These are phyloP conservation scores for Congeria kusceri DNA, from an alignment of 2,888 invertebrate genomes.

Conservation along the genomic window DNA sequence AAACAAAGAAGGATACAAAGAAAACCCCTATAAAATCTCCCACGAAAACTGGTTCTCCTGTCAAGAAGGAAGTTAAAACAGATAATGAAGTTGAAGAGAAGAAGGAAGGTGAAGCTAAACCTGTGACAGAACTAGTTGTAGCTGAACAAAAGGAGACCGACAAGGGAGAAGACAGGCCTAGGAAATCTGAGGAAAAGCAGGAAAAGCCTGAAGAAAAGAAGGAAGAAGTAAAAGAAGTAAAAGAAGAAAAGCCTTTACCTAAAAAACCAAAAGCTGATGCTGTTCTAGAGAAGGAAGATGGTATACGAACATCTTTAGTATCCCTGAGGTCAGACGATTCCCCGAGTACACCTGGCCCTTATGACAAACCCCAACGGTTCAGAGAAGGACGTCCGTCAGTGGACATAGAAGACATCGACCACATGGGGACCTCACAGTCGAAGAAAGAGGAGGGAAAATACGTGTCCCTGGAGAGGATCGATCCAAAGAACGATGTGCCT, in stretches of 20 bases:
- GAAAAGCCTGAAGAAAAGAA: slow-evolving; percentile 31
- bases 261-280: slow-evolving; percentile 41
- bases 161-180: slow-evolving; percentile 17
- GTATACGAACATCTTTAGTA: slow-evolving; percentile 45
- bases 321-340: slow-evolving; percentile 41
- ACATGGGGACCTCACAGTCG: slow-evolving; percentile 41
- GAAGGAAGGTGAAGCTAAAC: slow-evolving; percentile 20
- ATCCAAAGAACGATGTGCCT: slow-evolving; percentile 22
- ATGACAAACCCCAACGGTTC: not conserved
- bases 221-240: slow-evolving; percentile 32
- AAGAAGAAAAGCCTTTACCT: slow-evolving; percentile 25
- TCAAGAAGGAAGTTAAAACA: slow-evolving; percentile 21
- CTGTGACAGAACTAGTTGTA: not conserved
- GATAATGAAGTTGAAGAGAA: slow-evolving; percentile 11
- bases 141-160: slow-evolving; percentile 23
- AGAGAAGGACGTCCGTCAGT: slow-evolving; percentile 24
- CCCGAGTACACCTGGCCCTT: not conserved
- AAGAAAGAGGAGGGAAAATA: slow-evolving; percentile 51
- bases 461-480: slow-evolving; percentile 43
- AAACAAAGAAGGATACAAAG: slow-evolving; percentile 23
- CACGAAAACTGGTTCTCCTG: slow-evolving; percentile 7
- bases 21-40: slow-evolving; percentile 19
- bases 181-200: slow-evolving; percentile 14
- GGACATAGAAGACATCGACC: not conserved
- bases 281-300: slow-evolving; percentile 52